Conservation (phyloP, 2,113 vertebrate species). For the Probosciger aterrimus region DNA sequence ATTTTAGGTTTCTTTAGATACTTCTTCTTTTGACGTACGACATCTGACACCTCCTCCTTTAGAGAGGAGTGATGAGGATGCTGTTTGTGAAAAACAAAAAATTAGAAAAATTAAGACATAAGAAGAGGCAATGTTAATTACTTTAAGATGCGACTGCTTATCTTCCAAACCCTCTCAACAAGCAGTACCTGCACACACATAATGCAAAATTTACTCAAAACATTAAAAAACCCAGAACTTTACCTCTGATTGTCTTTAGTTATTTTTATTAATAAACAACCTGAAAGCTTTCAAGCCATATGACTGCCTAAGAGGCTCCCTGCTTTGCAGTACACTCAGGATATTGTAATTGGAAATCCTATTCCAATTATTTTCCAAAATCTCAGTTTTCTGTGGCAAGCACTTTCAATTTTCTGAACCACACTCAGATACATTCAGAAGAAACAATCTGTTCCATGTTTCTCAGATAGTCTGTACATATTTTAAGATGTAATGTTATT, state of each 20-base stretch:
- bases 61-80: slow-evolving; percentile 81
- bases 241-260: background rate
- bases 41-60: slow-evolving; percentile 82
- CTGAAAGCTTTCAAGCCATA: background rate
- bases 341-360: background rate
- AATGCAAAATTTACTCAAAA: background rate
- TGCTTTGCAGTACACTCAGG: background rate
- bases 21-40: slow-evolving; percentile 87
- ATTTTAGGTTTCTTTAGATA: slow-evolving; percentile 83
- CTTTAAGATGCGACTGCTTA: background rate
- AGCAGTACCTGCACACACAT: background rate
- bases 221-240: background rate
- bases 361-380: background rate
- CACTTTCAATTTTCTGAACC: background rate
- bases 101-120: background rate
- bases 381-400: background rate
- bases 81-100: slow-evolving; percentile 60
- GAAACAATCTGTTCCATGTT: background rate
- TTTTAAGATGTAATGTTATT: background rate
- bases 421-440: background rate
- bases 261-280: background rate
- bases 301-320: background rate
- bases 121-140: background rate
- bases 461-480: background rate
- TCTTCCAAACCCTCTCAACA: background rate